phyloP scores from a whole-genome alignment of 2,888 invertebrate species.

The Netelia melanura region DNA sequence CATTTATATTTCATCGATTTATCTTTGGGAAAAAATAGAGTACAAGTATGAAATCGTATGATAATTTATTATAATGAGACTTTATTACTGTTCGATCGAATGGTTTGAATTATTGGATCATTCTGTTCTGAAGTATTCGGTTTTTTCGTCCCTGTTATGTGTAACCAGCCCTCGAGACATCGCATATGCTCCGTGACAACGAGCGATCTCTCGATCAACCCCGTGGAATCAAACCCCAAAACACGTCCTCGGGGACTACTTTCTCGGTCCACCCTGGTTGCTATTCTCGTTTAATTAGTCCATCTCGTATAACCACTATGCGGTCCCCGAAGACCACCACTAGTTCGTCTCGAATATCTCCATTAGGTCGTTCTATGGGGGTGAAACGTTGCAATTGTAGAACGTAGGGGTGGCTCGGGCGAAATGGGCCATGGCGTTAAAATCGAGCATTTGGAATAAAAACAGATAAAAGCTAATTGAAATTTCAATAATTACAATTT shows the following conservation, averaged over 20 bases:
- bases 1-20: not conserved
- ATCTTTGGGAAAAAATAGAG: not conserved
- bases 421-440: too few relatives aligned
- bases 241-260: constrained; percentile 72
- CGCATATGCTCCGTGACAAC: constrained; percentile 75
- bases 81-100: constrained; percentile 75
- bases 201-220: constrained; percentile 65
- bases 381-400: constrained; percentile 7
- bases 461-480: too few relatives aligned
- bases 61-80: constrained; percentile 13
- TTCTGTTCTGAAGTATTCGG: constrained; percentile 1
- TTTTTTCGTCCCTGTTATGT: constrained; percentile 32
- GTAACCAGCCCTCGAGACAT: constrained; percentile 41
- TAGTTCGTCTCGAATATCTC: constrained; percentile 28
- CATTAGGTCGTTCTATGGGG: constrained; percentile 19
- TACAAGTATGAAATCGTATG: constrained; percentile 18
- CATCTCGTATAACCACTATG: constrained; percentile 59
- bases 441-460: too few relatives aligned
- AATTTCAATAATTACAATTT: too few relatives aligned
- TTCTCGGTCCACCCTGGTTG: constrained; percentile 57
- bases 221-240: constrained; percentile 75
- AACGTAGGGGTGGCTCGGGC: not conserved
- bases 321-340: constrained; percentile 37
- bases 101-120: constrained; percentile 20
- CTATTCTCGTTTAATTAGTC: constrained; percentile 67